Evolutionary conservation across 2,113 vertebrate species (phyloP), one percentile per base, ranked within the genome.

Genomic region (Archocentrus centrarchus): DNA sequence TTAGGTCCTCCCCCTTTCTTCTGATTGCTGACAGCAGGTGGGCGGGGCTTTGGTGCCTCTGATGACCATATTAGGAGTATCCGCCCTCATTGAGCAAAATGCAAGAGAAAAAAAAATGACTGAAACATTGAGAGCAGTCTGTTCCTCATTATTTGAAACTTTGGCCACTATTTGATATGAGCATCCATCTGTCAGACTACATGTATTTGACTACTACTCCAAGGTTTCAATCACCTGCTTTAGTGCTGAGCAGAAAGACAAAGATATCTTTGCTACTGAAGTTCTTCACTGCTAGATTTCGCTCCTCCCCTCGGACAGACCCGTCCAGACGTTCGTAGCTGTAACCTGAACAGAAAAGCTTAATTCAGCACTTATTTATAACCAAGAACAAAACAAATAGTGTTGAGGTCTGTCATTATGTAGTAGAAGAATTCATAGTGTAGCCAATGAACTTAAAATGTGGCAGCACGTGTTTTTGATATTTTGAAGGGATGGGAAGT

Each of bases 261-360:
- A 99, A 99, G 75, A 98, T 79, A 5, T 97, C 95, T 81, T 97
- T 95, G 86, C 93, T 95, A 89, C 96, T 97, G 59, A 99, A 99
- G 94, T 97, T 98, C 94, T 98, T 99, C 89, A 98, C 96, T 18
- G 98, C 97, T 24, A 98, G 94, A 64, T 97, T 96, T 64, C 97
- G 95, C 81, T 99, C 98, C 86, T 99, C 98, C 20, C 97, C 97
- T 30, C 97, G 94, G 63, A 98, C 96, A 0, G 98, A 99, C 15
- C 97, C 98, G 0, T 99, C 98, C 90, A 99, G 93, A 18, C 97
- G 97, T 91, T 99, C 97, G 0, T 99, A 99, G 94, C 97, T 99
- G 81, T 97, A 98, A 55, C 96, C 98, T 99, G 93, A 83, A 91
- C 18, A 32, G 10, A 8, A 2, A 61, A 39, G 17, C 6, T 35